These are phyloP conservation scores for Loxodonta africana DNA, from an alignment of 2,113 vertebrate species.

Conservation along the genomic window DNA sequence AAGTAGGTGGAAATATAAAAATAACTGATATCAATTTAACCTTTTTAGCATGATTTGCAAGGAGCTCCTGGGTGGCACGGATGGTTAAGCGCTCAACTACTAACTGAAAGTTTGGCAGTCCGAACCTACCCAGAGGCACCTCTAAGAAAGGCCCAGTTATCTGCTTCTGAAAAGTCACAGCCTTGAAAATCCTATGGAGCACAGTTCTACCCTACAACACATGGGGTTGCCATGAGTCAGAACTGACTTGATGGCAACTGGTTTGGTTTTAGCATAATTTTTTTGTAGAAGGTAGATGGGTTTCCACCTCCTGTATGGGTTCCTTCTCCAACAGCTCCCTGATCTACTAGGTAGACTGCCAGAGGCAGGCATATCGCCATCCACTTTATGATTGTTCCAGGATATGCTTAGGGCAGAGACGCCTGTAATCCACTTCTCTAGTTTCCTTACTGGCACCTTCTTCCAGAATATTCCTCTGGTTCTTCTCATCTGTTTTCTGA, in stretches of 20 bases:
- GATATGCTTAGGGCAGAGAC: background rate
- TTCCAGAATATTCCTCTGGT: background rate
- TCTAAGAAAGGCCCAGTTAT: background rate
- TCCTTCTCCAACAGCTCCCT: background rate
- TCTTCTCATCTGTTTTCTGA: slow-evolving; percentile 34
- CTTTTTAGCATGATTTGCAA: background rate
- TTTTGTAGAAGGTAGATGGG: background rate
- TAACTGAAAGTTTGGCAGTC: background rate
- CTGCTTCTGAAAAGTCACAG: background rate
- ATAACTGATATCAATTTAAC: background rate
- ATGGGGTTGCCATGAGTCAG: background rate
- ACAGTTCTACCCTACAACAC: background rate
- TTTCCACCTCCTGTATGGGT: background rate
- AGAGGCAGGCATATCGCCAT: background rate
- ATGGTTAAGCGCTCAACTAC: background rate
- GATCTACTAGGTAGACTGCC: background rate
- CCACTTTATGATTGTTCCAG: background rate
- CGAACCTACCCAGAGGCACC: background rate
- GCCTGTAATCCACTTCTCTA: background rate
- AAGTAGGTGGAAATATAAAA: background rate
- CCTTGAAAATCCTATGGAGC: background rate
- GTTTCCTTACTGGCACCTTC: background rate
- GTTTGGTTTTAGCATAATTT: background rate
- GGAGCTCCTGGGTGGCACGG: background rate
- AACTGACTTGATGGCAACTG: background rate